phyloP scores from a whole-genome alignment of 2,888 invertebrate species.

The Clostera curtula region DNA sequence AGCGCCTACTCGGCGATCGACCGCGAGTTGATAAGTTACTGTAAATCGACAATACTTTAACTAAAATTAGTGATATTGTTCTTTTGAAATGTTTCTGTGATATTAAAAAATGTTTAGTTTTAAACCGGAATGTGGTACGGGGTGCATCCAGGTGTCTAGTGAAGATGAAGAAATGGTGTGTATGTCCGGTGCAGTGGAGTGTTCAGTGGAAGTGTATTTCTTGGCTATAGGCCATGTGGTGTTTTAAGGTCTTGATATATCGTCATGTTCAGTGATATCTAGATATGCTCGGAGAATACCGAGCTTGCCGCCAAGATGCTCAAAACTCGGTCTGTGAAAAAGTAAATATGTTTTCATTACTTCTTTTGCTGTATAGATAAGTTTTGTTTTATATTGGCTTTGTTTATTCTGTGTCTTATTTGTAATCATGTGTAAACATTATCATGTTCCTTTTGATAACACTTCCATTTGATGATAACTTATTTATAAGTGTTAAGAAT shows the following conservation, averaged over 20 bases:
- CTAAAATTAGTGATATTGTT: conserved; percentile 70
- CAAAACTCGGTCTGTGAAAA: conserved; percentile 36
- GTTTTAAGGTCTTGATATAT: conserved; percentile 41
- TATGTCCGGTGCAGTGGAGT: conserved; percentile 44
- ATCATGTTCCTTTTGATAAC: conserved; percentile 16
- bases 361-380: conserved; percentile 46
- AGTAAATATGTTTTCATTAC: conserved; percentile 64
- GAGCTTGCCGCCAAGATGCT: conserved; percentile 27
- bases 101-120: conserved; percentile 49
- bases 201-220: conserved; percentile 44
- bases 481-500: too few species aligned
- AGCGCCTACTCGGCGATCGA: conserved; percentile 56
- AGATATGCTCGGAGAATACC: conserved; percentile 18
- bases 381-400: conserved; percentile 39
- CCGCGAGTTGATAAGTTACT: conserved; percentile 56
- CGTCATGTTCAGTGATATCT: conserved; percentile 45
- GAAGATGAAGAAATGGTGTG: conserved; percentile 52
- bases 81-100: conserved; percentile 54
- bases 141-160: conserved; percentile 66
- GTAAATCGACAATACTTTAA: conserved; percentile 73
- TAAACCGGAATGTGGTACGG: conserved; percentile 52
- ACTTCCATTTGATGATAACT: too few species aligned
- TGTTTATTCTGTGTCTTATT: conserved; percentile 26
- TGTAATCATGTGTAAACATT: conserved; percentile 19
- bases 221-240: conserved; percentile 29